Percentiles rank a stretch among this genome's conserved stretches.
These are phyloP conservation scores for Epirrita christyi DNA, from an alignment of 2,888 invertebrate genomes.

Conservation along the genomic window DNA sequence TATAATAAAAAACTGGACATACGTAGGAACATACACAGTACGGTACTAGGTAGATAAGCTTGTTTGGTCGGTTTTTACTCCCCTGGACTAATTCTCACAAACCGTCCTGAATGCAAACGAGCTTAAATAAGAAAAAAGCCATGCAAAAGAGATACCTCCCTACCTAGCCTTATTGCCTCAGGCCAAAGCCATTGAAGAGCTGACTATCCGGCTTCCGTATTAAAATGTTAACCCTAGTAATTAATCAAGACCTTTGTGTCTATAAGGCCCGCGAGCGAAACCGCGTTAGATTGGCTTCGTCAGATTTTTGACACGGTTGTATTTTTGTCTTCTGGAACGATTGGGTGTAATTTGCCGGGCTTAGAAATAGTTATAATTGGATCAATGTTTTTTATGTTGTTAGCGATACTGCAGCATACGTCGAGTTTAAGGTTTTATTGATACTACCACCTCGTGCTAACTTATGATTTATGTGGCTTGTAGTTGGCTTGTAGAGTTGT, in stretches of 20 bases:
- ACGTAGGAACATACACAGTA: too few species aligned
- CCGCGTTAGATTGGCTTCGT: slow-evolving; percentile 50
- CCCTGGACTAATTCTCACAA: too few species aligned
- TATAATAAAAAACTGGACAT: too few species aligned
- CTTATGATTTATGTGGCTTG: too few species aligned
- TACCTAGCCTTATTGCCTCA: not conserved
- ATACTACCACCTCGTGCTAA: too few species aligned
- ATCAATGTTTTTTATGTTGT: not conserved
- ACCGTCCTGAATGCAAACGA: too few species aligned
- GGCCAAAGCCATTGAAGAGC: not conserved
- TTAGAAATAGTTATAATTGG: slow-evolving; percentile 17
- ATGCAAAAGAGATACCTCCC: not conserved
- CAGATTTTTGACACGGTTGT: slow-evolving; percentile 55
- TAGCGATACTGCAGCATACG: too few species aligned
- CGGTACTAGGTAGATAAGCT: too few species aligned
- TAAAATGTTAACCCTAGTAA: slow-evolving; percentile 5
- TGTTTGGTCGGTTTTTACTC: too few species aligned
- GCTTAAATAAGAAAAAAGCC: too few species aligned
- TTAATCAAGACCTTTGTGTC: slow-evolving; percentile 3
- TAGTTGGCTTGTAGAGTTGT: too few species aligned
- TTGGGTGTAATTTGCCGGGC: slow-evolving; percentile 4
- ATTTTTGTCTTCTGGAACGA: not conserved
- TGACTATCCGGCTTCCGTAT: not conserved
- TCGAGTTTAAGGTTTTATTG: too few species aligned
- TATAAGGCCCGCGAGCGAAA: slow-evolving; percentile 26